Conservation (phyloP, 1,140 invertebrate genomes). For the Ephestia elutella region DNA sequence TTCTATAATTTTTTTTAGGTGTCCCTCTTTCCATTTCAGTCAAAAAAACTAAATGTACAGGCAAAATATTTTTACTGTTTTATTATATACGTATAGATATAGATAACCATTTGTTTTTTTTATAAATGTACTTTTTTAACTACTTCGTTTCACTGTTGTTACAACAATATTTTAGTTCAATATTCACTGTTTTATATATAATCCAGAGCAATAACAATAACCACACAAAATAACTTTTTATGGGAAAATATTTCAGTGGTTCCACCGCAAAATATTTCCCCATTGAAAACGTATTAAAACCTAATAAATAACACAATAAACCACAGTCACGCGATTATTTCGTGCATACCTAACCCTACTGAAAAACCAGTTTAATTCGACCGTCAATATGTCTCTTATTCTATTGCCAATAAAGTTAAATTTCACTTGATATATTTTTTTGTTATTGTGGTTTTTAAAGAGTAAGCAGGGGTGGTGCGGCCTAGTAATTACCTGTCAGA, state of each 20-base stretch:
- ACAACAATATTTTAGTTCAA: too few relatives aligned
- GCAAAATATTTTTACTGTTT: too few relatives aligned
- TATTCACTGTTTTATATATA: too few relatives aligned
- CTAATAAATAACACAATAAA: constrained; percentile 20
- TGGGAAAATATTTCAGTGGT: neutral
- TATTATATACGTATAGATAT: too few relatives aligned
- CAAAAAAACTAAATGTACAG: too few relatives aligned
- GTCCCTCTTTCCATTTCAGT: too few relatives aligned
- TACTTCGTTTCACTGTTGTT: too few relatives aligned
- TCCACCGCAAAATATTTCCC: constrained; percentile 9
- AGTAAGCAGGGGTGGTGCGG: constrained; percentile 4
- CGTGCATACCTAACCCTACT: constrained; percentile 10
- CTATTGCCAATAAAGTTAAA: neutral
- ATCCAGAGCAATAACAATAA: neutral
- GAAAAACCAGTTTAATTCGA: neutral
- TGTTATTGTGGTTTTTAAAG: neutral
- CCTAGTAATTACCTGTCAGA: constrained; percentile 19
- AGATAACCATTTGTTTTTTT: too few relatives aligned
- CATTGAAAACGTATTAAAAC: constrained; percentile 20
- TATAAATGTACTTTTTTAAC: too few relatives aligned
- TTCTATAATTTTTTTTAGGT: too few relatives aligned
- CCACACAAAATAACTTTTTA: constrained; percentile 1
- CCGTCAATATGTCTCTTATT: neutral
- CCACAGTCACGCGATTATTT: constrained; percentile 17
- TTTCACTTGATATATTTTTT: neutral